A percentile compares a stretch with the other conserved stretches of the same genome.
These are phyloP conservation scores for Artibeus lituratus DNA, from an alignment of 2,797 vertebrate genomes.

Conservation along the genomic window DNA sequence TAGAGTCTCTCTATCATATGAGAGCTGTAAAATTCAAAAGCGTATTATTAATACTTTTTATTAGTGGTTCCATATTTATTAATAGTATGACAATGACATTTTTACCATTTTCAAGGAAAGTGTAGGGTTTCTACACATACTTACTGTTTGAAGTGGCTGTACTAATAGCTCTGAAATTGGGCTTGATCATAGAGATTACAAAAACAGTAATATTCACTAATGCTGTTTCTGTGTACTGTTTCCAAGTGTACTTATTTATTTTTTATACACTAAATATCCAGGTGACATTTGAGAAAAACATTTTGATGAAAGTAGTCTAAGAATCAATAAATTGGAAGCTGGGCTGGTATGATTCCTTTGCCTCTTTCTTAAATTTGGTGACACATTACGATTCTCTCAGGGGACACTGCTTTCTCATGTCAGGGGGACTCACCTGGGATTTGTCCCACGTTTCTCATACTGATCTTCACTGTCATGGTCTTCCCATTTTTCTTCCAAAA, in stretches of 20 bases:
- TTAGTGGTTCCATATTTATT: not conserved
- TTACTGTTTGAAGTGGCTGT: not conserved
- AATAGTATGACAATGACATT: not conserved
- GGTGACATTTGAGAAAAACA: not conserved
- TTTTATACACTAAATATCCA: not conserved
- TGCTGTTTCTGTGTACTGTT: not conserved
- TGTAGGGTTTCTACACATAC: not conserved
- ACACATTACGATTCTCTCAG: not conserved
- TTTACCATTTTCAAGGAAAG: not conserved
- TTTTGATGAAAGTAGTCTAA: not conserved
- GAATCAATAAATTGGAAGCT: not conserved
- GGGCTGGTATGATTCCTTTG: not conserved
- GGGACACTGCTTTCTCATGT: not conserved
- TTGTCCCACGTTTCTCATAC: not conserved
- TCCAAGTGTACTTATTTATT: not conserved
- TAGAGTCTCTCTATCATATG: not conserved
- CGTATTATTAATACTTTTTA: not conserved
- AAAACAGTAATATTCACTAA: not conserved
- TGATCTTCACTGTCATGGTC: not conserved
- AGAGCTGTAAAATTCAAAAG: conserved; percentile 16
- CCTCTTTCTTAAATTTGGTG: not conserved
- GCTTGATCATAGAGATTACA: not conserved
- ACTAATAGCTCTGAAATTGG: not conserved
- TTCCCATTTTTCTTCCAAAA: conserved; percentile 8
- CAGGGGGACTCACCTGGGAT: conserved; percentile 30